These are phyloP conservation scores for Ophraella communa DNA, from an alignment of 2,888 invertebrate genomes.

Conservation along the genomic window DNA sequence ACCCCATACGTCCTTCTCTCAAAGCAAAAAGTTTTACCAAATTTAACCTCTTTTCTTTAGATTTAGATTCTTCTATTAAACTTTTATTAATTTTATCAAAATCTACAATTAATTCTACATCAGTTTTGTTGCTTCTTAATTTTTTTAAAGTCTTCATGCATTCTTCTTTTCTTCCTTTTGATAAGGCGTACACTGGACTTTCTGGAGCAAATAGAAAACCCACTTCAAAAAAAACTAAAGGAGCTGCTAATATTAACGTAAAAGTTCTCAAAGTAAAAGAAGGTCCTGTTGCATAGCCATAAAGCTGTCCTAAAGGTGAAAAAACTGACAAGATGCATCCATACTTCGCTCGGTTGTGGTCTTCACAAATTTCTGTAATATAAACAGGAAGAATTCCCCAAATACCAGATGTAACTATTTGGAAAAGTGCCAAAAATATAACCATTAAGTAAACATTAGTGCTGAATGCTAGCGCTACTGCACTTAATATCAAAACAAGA, in stretches of 20 bases:
- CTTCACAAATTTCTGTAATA: conserved; percentile 17
- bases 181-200: conserved; percentile 14
- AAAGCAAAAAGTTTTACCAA: neutral
- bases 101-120: conserved; percentile 15
- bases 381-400: conserved; percentile 6
- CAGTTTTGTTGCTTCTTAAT: conserved; percentile 1
- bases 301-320: conserved; percentile 4
- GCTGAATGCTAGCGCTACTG: conserved; percentile 4
- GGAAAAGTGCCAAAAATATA: neutral
- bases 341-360: conserved; percentile 20
- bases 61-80: neutral
- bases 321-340: conserved; percentile 3
- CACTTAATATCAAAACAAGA: neutral
- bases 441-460: neutral
- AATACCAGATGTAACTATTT: neutral
- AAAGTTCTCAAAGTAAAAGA: conserved; percentile 13
- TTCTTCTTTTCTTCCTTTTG: neutral
- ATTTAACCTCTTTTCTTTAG: neutral
- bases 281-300: conserved; percentile 12
- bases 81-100: neutral
- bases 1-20: conserved; percentile 7
- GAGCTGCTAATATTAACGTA: conserved; percentile 10
- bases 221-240: neutral
- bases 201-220: conserved; percentile 4
- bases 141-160: conserved; percentile 4